Evolutionary conservation across 2,888 invertebrate genomes (phyloP).

Genomic region (Dinocampus coccinellae): DNA sequence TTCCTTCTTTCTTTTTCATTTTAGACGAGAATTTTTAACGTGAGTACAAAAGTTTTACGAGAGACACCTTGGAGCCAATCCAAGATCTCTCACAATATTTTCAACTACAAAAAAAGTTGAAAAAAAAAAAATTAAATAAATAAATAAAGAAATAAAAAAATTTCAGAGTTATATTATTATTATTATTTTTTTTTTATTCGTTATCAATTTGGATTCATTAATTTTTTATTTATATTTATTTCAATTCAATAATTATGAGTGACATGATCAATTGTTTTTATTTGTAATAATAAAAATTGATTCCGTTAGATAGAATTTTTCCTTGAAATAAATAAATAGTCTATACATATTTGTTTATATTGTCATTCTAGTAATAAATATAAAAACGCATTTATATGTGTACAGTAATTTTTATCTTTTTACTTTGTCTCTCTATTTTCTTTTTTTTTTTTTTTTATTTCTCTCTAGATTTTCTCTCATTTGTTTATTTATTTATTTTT

Average conservation of each 20-base stretch:
- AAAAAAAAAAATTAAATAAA: too few relatives aligned
- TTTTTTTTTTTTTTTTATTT: too few relatives aligned
- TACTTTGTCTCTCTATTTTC: not conserved
- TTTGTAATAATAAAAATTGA: too few relatives aligned
- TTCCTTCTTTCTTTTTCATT: too few relatives aligned
- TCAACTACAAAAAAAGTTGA: slow-evolving; percentile 14
- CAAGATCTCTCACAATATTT: slow-evolving; percentile 36
- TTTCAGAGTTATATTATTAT: not conserved
- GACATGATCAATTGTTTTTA: not conserved
- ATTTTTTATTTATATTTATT: not conserved
- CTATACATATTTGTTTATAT: not conserved
- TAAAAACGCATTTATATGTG: not conserved
- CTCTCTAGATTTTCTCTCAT: too few relatives aligned
- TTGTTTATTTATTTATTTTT: too few relatives aligned
- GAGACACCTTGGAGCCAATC: slow-evolving; percentile 46
- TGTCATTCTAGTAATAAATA: not conserved
- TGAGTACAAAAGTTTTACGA: slow-evolving; percentile 46
- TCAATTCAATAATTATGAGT: not conserved
- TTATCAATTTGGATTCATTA: not conserved
- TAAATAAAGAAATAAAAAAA: too few relatives aligned
- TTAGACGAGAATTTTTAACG: slow-evolving; percentile 35
- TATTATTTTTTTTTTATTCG: not conserved
- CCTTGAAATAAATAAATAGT: not conserved
- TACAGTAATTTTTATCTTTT: not conserved
- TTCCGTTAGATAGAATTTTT: not conserved